Conservation (phyloP, 2,113 vertebrate species). For the Nanorana parkeri region DNA sequence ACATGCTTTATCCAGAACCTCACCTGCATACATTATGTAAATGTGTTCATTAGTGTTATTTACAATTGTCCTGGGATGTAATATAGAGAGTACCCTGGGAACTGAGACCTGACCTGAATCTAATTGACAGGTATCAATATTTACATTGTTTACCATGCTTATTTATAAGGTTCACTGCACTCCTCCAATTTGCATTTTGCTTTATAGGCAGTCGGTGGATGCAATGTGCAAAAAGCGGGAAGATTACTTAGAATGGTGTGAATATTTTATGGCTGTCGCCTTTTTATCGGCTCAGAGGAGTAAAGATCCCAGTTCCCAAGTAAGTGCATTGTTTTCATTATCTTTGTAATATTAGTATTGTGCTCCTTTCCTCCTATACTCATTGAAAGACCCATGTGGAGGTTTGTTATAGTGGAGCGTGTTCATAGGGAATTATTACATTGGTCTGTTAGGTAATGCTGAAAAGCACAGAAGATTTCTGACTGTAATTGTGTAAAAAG, state of each 20-base stretch:
- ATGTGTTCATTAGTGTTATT: slow-evolving; percentile 29
- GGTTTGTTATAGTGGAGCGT: not conserved
- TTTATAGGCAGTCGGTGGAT: slow-evolving; percentile 64
- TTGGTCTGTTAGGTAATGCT: not conserved
- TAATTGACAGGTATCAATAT: slow-evolving; percentile 43
- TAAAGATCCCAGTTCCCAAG: slow-evolving; percentile 97
- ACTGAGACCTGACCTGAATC: not conserved
- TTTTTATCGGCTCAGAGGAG: slow-evolving; percentile 97
- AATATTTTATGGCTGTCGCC: slow-evolving; percentile 97
- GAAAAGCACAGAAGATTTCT: too few relatives aligned
- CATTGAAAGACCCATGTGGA: not conserved
- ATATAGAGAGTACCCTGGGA: slow-evolving; percentile 8
- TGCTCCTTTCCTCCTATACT: not conserved
- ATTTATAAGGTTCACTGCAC: slow-evolving; percentile 17
- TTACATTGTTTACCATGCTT: not conserved
- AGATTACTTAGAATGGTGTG: slow-evolving; percentile 95
- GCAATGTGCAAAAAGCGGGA: slow-evolving; percentile 81
- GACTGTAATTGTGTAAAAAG: too few relatives aligned
- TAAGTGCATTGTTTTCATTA: slow-evolving; percentile 58
- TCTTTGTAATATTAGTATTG: not conserved
- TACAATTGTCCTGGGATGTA: slow-evolving; percentile 10
- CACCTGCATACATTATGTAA: slow-evolving; percentile 27
- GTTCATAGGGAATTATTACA: not conserved
- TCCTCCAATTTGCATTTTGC: slow-evolving; percentile 1
- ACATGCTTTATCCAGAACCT: slow-evolving; percentile 6